Conservation (phyloP, 2,888 invertebrate genomes). For the Eulithis prunata region DNA sequence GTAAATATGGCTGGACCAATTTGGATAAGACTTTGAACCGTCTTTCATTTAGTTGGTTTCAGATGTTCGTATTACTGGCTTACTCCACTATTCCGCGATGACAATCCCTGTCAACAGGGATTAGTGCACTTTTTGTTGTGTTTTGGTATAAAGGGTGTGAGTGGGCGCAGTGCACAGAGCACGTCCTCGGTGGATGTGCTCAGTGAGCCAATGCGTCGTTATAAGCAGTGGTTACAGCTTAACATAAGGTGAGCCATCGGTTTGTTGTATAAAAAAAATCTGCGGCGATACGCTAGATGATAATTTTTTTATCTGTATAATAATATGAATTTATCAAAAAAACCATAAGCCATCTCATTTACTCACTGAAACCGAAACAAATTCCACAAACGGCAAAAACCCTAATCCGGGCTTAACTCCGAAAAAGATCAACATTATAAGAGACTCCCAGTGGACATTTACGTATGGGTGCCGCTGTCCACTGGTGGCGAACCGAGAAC, state of each 20-base stretch:
- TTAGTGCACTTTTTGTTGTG: too few relatives aligned
- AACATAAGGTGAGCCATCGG: too few relatives aligned
- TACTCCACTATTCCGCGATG: too few relatives aligned
- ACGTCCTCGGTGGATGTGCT: too few relatives aligned
- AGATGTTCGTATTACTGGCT: neutral
- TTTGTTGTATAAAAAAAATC: too few relatives aligned
- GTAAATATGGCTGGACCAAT: too few relatives aligned
- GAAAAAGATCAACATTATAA: constrained; percentile 31
- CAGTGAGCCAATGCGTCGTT: too few relatives aligned
- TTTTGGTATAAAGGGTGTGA: too few relatives aligned
- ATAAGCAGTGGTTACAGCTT: too few relatives aligned
- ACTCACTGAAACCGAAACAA: constrained; percentile 17
- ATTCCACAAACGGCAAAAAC: constrained; percentile 12
- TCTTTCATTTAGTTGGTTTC: neutral
- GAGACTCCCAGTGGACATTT: constrained; percentile 40
- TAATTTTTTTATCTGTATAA: neutral
- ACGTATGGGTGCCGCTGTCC: constrained; percentile 44
- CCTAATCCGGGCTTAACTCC: constrained; percentile 15
- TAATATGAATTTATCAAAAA: constrained; percentile 5
- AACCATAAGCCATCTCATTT: constrained; percentile 12
- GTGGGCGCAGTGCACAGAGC: too few relatives aligned
- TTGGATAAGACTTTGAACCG: too few relatives aligned
- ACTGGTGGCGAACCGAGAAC: neutral
- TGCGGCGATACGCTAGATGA: neutral
- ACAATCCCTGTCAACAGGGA: too few relatives aligned